Conservation (phyloP, 2,113 vertebrate species). For the Fregata magnificens region DNA sequence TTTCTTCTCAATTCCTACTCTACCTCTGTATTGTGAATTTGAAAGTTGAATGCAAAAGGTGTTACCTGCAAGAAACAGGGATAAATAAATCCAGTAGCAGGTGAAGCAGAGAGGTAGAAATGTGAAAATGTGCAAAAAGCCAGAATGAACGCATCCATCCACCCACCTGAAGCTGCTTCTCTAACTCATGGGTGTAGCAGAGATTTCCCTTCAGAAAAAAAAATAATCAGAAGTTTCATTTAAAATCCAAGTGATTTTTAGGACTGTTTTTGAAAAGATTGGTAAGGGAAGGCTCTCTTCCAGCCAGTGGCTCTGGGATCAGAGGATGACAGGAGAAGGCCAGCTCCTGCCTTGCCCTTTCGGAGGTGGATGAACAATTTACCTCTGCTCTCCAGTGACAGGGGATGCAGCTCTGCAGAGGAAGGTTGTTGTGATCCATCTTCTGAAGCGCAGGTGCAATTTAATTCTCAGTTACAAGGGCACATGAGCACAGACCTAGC, state of each 20-base stretch:
- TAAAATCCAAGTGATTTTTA: not conserved
- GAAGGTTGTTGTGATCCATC: not conserved
- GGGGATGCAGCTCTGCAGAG: not conserved
- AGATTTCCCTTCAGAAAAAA: not conserved
- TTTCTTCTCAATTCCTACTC: not conserved
- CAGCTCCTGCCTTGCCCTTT: not conserved
- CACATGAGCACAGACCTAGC: not conserved
- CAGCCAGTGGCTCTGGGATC: not conserved
- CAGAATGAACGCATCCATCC: not conserved
- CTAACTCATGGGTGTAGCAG: not conserved
- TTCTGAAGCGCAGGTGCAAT: not conserved
- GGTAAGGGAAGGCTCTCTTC: not conserved
- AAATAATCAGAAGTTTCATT: not conserved
- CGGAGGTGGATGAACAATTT: not conserved
- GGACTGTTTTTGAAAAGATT: not conserved
- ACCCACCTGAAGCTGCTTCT: not conserved
- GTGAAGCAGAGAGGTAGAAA: not conserved
- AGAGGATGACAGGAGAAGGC: not conserved
- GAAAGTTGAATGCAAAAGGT: not conserved
- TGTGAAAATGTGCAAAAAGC: not conserved
- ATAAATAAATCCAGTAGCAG: not conserved
- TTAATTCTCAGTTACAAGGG: not conserved
- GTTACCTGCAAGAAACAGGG: not conserved
- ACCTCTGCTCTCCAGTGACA: not conserved
- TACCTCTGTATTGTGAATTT: not conserved